Conservation (phyloP, 1,140 invertebrate genomes). For the Drosophila sp. region DNA sequence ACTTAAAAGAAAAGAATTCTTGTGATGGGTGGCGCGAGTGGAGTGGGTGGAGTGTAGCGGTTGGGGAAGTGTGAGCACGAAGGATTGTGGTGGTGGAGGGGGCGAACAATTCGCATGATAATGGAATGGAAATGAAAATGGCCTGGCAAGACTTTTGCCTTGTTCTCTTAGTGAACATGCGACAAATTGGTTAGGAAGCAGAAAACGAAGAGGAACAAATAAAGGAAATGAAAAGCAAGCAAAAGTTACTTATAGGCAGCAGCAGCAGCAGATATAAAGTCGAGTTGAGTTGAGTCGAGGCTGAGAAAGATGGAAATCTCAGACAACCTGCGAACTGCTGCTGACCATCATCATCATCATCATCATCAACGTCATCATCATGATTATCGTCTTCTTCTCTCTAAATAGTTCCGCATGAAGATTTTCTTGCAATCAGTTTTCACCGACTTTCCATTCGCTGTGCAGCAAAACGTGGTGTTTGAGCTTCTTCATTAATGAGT, state of each 20-base stretch:
- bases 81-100: background rate
- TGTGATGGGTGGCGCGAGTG: background rate
- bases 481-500: constrained; percentile 65
- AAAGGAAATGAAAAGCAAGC: constrained; percentile 19
- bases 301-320: background rate
- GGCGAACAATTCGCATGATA: constrained; percentile 62
- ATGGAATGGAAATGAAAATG: constrained; percentile 70
- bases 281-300: too few relatives aligned
- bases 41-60: too few relatives aligned
- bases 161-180: constrained; percentile 4
- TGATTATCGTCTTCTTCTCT: too few relatives aligned
- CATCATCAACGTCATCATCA: too few relatives aligned
- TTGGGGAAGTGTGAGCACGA: background rate
- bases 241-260: background rate
- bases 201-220: constrained; percentile 1
- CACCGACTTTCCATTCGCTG: constrained; percentile 48
- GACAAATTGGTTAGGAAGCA: constrained; percentile 24
- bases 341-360: too few relatives aligned
- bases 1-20: background rate
- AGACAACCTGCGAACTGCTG: background rate
- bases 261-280: background rate
- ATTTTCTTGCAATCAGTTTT: constrained; percentile 13
- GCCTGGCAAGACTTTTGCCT: constrained; percentile 66
- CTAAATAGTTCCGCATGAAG: constrained; percentile 16
- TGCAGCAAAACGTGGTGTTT: constrained; percentile 38